Evolutionary conservation across 92 coral and sea anemone species (phyloP), one percentile per base, ranked within the genome.

Genomic region (Montipora capitata): DNA sequence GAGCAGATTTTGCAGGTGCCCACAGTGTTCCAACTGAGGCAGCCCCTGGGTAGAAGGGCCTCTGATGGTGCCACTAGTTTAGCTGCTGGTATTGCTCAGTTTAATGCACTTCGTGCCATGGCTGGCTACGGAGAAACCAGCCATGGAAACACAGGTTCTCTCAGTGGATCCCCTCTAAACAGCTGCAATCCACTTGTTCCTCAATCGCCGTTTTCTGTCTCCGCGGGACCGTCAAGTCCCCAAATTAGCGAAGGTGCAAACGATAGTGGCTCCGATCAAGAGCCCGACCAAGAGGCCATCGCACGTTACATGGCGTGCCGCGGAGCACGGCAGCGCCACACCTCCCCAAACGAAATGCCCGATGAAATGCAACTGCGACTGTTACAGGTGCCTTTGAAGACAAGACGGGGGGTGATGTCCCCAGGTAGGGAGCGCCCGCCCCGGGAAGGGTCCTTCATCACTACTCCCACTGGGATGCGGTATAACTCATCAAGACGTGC

Each of bases 181-280:
- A 76, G 92, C 38, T 65, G 85, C 56, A 77, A 82, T 54, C 75
- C 82, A 2, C 75, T 90, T 8, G 87, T 83, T 4, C 74, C 74
- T 51, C 92, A 91, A 78, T 78, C 94, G 5, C 85, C 94, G 14
- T 94, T 78, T 61, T 83, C 95, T 3, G 91, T 91, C 7, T 94
- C 98, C 14, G 96, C 99, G 7, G 96, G 98, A 17, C 99, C 98
- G 7, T 94, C 98, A 13, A 94, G 95, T 54, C 96, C 99, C 48
- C 98, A 96, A 44, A 92, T 93, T 70, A 87, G 96, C 51, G 99
- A 98, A 73, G 96, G 93, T 40, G 93, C 93, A 57, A 94, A 98
- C 43, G 99, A 98, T 75, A 98, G 99, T 73, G 99, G 99, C 48
- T 98, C 99, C 0, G 99, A 98, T 76, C 98, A 96, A 71, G 99